A percentile compares a stretch with the other conserved stretches of the same genome.
Evolutionary conservation across 2,113 vertebrate genomes (phyloP).

Genomic region (Nothocercus julius): DNA sequence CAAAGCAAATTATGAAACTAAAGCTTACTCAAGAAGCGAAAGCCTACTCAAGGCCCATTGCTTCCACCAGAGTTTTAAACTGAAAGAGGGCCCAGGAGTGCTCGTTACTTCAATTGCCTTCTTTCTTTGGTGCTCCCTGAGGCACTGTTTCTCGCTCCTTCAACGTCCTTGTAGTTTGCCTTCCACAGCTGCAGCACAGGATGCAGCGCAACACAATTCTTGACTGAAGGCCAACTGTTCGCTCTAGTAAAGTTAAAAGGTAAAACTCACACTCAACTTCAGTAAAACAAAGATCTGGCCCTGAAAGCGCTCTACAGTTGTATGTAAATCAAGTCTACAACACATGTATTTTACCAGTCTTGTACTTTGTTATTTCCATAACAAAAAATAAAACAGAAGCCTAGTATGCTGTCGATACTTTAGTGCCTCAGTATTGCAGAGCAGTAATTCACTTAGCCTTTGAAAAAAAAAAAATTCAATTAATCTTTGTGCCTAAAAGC

Average conservation of each 20-base stretch:
- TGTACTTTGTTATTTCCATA: not conserved
- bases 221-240: not conserved
- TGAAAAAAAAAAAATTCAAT: not conserved
- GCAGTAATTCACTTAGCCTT: not conserved
- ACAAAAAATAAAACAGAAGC: not conserved
- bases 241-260: not conserved
- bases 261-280: not conserved
- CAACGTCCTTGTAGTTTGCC: not conserved
- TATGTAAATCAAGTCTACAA: not conserved
- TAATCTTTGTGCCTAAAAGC: not conserved
- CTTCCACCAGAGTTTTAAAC: not conserved
- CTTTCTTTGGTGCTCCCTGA: not conserved
- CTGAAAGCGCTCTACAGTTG: not conserved
- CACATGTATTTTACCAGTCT: not conserved
- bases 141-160: not conserved
- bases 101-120: not conserved
- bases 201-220: rapidly evolving
- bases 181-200: not conserved
- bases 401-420: not conserved
- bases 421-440: not conserved
- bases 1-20: not conserved
- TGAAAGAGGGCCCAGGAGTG: not conserved
- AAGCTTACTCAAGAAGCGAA: not conserved
- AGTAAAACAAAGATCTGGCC: not conserved
- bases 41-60: not conserved